These are phyloP conservation scores for Xestia sexstrigata DNA, from an alignment of 2,888 invertebrate genomes.

Conservation along the genomic window DNA sequence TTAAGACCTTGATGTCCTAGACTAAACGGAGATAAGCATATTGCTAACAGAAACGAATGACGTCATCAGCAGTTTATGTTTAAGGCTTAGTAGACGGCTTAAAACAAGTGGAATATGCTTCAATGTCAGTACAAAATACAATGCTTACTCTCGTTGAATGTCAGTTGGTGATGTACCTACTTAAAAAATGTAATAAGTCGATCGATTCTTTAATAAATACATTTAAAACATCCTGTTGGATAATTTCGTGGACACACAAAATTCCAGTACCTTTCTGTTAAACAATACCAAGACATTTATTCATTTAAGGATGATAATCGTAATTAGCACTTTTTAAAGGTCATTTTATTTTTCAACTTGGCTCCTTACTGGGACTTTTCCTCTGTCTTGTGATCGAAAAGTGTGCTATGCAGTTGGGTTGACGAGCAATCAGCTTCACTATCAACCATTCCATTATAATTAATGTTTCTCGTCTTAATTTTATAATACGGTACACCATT, in stretches of 20 bases:
- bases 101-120: background rate
- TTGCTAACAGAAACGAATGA: conserved; percentile 5
- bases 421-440: background rate
- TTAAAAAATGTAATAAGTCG: too few species aligned
- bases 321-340: background rate
- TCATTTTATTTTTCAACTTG: too few species aligned
- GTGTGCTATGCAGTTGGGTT: background rate
- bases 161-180: too few species aligned
- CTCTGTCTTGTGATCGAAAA: background rate
- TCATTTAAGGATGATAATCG: background rate
- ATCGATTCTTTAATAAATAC: background rate
- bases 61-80: conserved; percentile 18
- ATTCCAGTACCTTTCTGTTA: background rate
- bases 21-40: conserved; percentile 18
- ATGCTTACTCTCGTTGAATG: too few species aligned
- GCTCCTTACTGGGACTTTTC: too few species aligned
- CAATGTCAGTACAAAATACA: background rate
- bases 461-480: background rate
- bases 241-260: background rate
- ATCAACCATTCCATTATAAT: background rate
- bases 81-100: background rate
- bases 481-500: background rate
- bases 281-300: background rate
- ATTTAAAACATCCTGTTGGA: background rate
- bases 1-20: conserved; percentile 30